These are phyloP conservation scores for Lipophrys pholis DNA, from an alignment of 2,113 vertebrate genomes.

Conservation along the genomic window DNA sequence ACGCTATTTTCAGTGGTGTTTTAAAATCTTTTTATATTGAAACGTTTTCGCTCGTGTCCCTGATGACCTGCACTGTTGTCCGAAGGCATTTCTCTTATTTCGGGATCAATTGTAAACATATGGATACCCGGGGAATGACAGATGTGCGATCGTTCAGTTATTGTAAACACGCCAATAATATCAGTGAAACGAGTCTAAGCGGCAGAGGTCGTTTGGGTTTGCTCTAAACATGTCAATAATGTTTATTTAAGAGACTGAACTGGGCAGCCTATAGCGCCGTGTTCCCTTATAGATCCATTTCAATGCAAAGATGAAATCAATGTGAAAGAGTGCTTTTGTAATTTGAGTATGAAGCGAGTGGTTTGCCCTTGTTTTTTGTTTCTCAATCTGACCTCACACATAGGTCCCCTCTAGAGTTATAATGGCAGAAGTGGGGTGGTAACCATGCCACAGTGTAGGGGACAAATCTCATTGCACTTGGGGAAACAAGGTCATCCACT, in stretches of 20 bases:
- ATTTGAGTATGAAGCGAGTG: conserved; percentile 58
- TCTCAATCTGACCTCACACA: conserved; percentile 59
- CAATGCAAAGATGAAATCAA: conserved; percentile 60
- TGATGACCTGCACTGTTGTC: conserved; percentile 49
- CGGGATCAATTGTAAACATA: conserved; percentile 63
- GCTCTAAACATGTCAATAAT: conserved; percentile 75
- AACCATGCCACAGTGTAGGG: conserved; percentile 42
- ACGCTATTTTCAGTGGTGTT: no score
- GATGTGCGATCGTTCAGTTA: conserved; percentile 52
- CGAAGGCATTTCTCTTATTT: conserved; percentile 62
- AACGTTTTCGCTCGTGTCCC: conserved; percentile 2
- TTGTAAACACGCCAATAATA: conserved; percentile 74
- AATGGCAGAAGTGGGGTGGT: conserved; percentile 52
- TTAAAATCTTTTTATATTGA: no score
- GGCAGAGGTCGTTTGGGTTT: conserved; percentile 54
- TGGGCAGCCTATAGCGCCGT: background rate
- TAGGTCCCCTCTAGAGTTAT: conserved; percentile 58
- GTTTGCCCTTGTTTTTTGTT: conserved; percentile 50
- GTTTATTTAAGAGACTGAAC: conserved; percentile 68
- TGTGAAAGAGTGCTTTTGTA: conserved; percentile 64
- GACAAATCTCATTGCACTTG: conserved; percentile 58
- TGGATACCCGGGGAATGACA: conserved; percentile 62
- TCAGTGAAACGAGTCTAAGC: conserved; percentile 63
- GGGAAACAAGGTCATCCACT: conserved; percentile 73
- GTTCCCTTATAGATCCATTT: conserved; percentile 57